Evolutionary conservation across 2,797 vertebrate genomes (phyloP).

Genomic region (Sebastes steindachneri): DNA sequence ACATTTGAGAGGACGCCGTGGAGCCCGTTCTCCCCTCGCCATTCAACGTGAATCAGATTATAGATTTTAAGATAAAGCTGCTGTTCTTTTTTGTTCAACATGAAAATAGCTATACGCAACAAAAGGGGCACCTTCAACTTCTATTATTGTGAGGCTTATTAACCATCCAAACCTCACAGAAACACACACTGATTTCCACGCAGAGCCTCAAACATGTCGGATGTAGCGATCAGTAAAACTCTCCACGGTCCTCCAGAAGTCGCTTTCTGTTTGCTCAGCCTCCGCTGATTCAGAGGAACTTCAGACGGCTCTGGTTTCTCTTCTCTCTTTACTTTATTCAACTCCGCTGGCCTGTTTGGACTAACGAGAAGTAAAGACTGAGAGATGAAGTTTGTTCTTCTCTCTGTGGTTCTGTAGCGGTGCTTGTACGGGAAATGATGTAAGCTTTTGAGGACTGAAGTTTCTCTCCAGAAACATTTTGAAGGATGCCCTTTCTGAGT

Average conservation of each 20-base stretch:
- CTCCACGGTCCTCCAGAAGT: neutral
- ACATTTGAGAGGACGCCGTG: too few relatives aligned
- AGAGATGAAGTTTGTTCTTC: neutral
- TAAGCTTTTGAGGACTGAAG: neutral
- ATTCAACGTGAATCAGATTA: neutral
- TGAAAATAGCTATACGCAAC: too few relatives aligned
- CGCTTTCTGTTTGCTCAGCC: neutral
- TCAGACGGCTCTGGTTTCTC: conserved; percentile 14
- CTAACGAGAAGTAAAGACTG: neutral
- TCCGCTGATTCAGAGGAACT: neutral
- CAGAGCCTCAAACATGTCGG: neutral
- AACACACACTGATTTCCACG: neutral
- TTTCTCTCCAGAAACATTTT: neutral
- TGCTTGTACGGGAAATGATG: neutral
- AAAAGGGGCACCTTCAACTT: neutral
- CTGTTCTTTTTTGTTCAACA: neutral
- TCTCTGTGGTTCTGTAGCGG: neutral
- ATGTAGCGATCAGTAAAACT: neutral
- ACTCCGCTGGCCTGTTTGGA: neutral
- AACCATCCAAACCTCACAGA: neutral
- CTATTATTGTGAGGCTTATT: neutral
- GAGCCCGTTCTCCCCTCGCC: too few relatives aligned
- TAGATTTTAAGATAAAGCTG: neutral
- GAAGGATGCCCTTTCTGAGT: neutral
- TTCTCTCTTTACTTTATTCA: conserved; percentile 16